Percentiles rank a stretch among this genome's conserved stretches.
Conservation (phyloP, 2,888 invertebrate species). For the Plagodis pulveraria region DNA sequence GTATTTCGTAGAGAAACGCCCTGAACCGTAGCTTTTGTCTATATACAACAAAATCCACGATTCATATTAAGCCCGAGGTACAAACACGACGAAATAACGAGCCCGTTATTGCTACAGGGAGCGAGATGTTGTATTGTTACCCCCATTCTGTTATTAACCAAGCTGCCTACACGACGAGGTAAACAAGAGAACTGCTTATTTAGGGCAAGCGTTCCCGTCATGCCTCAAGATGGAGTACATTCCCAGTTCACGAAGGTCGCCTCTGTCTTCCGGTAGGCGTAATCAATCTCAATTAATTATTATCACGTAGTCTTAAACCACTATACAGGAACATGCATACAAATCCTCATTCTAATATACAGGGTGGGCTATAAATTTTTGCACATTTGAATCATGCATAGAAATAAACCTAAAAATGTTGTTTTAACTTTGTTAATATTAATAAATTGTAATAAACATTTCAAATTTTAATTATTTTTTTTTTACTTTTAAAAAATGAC, state of each 20-base stretch:
- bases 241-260: conserved; percentile 40
- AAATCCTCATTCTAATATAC: not conserved
- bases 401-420: no score
- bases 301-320: conserved; percentile 39
- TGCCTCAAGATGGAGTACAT: conserved; percentile 26
- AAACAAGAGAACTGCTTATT: conserved; percentile 57
- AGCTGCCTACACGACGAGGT: conserved; percentile 40
- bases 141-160: conserved; percentile 39
- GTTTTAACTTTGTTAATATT: no score
- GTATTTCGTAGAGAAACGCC: conserved; percentile 2
- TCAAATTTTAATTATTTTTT: no score
- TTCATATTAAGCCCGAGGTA: conserved; percentile 29
- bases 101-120: conserved; percentile 36
- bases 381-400: no score
- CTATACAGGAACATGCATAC: not conserved
- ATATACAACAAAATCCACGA: conserved; percentile 30
- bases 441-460: no score
- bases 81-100: conserved; percentile 33
- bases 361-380: no score
- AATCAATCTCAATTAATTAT: conserved; percentile 68
- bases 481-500: no score
- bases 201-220: conserved; percentile 40
- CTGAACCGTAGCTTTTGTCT: conserved; percentile 13
- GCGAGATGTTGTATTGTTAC: conserved; percentile 39
- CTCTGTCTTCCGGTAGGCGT: conserved; percentile 22